Evolutionary conservation across 64 coral and sea anemone genomes (phyloP).

Genomic region (Montipora sp.): DNA sequence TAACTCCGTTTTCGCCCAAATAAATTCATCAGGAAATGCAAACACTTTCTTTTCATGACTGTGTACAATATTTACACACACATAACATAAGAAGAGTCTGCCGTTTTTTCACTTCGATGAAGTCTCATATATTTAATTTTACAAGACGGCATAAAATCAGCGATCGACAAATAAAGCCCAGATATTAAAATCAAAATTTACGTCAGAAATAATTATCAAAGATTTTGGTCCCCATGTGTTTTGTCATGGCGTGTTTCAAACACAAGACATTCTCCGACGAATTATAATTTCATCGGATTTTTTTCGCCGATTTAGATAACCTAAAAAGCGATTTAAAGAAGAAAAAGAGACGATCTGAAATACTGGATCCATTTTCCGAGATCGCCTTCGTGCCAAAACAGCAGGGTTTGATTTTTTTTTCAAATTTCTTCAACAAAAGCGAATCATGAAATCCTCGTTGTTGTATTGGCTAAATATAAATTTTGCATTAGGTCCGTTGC

Average conservation of each 20-base stretch:
- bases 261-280: background rate
- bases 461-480: background rate
- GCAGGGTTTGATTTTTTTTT: background rate
- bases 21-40: background rate
- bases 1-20: background rate
- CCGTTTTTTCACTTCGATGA: background rate
- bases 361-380: background rate
- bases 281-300: background rate
- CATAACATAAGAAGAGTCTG: background rate
- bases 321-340: background rate
- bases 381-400: background rate
- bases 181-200: background rate
- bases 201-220: background rate
- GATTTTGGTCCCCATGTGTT: background rate
- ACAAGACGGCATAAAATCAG: background rate
- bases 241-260: background rate
- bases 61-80: background rate
- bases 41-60: background rate
- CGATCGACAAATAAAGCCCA: background rate
- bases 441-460: background rate
- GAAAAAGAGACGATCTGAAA: background rate
- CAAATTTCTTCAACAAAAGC: constrained; percentile 14
- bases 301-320: background rate
- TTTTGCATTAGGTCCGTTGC: background rate
- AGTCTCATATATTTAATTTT: background rate